These are phyloP conservation scores for Hozukius guyotensis DNA, from an alignment of 2,797 vertebrate genomes.

Conservation along the genomic window DNA sequence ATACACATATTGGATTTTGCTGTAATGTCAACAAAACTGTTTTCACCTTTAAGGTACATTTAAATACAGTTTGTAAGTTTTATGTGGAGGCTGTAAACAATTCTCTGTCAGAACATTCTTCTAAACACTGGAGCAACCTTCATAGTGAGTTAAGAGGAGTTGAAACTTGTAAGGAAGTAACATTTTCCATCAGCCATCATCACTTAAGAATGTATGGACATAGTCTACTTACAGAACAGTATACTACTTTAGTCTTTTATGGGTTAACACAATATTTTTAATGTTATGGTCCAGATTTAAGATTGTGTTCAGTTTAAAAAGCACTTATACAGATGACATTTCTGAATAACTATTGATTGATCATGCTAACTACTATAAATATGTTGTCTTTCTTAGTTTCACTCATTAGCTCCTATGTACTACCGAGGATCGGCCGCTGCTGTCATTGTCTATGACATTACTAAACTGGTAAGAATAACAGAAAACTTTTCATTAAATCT, in stretches of 20 bases:
- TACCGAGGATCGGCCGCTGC: conserved; percentile 97
- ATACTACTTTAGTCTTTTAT: not conserved
- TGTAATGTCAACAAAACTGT: not conserved
- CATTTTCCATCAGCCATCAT: conserved; percentile 26
- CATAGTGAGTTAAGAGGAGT: not conserved
- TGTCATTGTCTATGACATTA: conserved; percentile 98
- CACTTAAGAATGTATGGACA: not conserved
- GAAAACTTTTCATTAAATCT: not conserved
- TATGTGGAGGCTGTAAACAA: not conserved
- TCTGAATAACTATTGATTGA: not conserved
- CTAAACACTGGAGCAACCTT: not conserved
- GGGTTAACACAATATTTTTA: not conserved
- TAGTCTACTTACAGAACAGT: not conserved
- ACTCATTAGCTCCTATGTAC: conserved; percentile 98
- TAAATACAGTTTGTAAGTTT: not conserved
- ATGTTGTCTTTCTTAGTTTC: conserved; percentile 85
- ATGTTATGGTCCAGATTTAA: not conserved
- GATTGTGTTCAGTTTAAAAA: not conserved
- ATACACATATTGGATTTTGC: not conserved
- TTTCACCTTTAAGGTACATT: not conserved
- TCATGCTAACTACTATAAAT: not conserved
- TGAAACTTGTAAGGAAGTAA: not conserved
- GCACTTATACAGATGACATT: not conserved
- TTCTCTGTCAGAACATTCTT: not conserved
- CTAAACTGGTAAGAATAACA: conserved; percentile 91